Evolutionary conservation across 2,888 invertebrate genomes (phyloP).

Genomic region (Tanypteryx hageni): DNA sequence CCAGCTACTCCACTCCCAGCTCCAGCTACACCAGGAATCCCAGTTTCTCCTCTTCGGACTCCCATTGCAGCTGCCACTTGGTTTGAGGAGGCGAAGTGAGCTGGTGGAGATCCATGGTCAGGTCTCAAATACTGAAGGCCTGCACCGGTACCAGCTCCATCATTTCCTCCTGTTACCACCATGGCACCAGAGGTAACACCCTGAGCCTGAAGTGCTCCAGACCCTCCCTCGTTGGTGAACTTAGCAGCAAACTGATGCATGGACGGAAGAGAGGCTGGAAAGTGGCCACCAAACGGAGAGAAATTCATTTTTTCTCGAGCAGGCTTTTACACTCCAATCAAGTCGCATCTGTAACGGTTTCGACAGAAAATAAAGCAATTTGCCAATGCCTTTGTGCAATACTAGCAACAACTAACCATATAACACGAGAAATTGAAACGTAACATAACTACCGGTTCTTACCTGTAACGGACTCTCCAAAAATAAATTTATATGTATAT

Average conservation of each 20-base stretch:
- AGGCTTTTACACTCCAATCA: conserved; percentile 41
- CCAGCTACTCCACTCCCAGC: conserved; percentile 52
- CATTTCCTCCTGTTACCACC: conserved; percentile 66
- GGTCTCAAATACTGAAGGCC: conserved; percentile 68
- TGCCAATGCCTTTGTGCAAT: background rate
- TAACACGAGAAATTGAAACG: background rate
- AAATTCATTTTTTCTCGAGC: conserved; percentile 67
- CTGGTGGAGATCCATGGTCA: conserved; percentile 65
- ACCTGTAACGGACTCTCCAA: conserved; percentile 56
- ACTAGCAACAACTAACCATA: background rate
- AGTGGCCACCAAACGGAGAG: conserved; percentile 67
- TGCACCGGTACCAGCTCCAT: conserved; percentile 60
- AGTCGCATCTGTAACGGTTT: conserved; percentile 52
- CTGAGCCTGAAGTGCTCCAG: conserved; percentile 61
- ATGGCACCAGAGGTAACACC: conserved; percentile 66
- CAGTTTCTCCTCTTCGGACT: conserved; percentile 42
- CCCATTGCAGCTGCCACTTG: conserved; percentile 60
- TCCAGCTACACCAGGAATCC: background rate
- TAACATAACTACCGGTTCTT: background rate
- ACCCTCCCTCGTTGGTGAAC: conserved; percentile 64
- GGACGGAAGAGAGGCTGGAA: conserved; percentile 67
- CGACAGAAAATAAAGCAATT: background rate
- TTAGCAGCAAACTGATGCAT: conserved; percentile 68
- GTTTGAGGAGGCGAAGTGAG: conserved; percentile 57
- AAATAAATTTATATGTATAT: conserved; percentile 54